Conservation (phyloP, 2,797 vertebrate species). For the Amniataba percoides region DNA sequence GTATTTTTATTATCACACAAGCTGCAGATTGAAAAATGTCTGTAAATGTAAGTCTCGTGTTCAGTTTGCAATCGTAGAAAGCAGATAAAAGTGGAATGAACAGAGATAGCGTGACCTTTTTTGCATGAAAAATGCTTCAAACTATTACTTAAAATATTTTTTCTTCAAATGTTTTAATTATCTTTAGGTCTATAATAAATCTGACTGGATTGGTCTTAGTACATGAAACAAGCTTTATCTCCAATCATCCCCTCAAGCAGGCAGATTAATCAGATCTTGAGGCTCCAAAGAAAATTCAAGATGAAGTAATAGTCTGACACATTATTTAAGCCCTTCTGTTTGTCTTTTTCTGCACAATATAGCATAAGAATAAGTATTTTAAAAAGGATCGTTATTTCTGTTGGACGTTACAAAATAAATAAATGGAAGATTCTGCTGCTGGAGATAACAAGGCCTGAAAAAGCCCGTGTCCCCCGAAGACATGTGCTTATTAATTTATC, state of each 20-base stretch:
- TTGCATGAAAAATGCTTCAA: background rate
- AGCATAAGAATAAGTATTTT: background rate
- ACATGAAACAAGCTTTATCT: background rate
- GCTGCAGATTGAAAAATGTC: background rate
- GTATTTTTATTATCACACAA: background rate
- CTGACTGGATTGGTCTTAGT: background rate
- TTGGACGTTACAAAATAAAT: slow-evolving; percentile 6
- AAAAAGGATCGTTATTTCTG: background rate
- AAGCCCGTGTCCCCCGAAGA: slow-evolving; percentile 59
- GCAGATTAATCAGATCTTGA: background rate
- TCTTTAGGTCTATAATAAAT: background rate
- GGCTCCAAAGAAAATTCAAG: slow-evolving; percentile 4
- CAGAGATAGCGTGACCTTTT: background rate
- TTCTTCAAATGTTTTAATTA: background rate
- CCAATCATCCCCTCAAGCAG: background rate
- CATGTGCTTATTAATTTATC: slow-evolving; percentile 76
- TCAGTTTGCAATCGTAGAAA: background rate
- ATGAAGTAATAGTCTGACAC: background rate
- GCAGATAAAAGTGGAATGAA: background rate
- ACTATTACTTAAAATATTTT: background rate
- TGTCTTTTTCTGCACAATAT: background rate
- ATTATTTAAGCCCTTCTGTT: background rate
- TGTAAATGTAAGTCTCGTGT: background rate
- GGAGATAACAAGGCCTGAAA: slow-evolving; percentile 55
- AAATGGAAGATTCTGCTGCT: slow-evolving; percentile 6